Conservation (phyloP, 1,140 invertebrate species). For the Formica exsecta region DNA sequence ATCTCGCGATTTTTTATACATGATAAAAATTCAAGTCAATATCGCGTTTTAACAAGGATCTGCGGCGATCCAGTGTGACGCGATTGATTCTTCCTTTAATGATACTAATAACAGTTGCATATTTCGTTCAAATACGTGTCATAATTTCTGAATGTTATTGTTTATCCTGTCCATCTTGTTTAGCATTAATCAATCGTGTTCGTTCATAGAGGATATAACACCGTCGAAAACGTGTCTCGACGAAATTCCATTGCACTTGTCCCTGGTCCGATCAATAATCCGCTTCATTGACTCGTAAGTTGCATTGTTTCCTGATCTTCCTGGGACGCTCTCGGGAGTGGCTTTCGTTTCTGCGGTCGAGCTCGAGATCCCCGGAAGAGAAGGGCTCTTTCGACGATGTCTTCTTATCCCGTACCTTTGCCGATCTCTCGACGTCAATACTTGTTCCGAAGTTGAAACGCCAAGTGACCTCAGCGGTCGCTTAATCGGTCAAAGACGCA, state of each 20-base stretch:
- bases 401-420: constrained; percentile 44
- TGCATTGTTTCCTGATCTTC: constrained; percentile 55
- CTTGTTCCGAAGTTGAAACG: constrained; percentile 61
- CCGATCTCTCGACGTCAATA: constrained; percentile 60
- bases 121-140: background rate
- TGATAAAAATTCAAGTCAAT: constrained; percentile 17
- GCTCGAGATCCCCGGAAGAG: constrained; percentile 34
- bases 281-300: constrained; percentile 42
- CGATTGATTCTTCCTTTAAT: too few relatives aligned
- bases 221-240: background rate
- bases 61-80: background rate
- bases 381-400: constrained; percentile 60
- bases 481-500: constrained; percentile 63
- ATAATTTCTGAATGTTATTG: background rate
- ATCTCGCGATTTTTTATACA: background rate
- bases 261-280: constrained; percentile 8
- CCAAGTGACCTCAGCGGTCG: constrained; percentile 52
- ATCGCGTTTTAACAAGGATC: background rate
- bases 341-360: constrained; percentile 56
- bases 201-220: background rate
- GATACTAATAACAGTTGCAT: too few relatives aligned
- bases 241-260: background rate
- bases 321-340: constrained; percentile 30
- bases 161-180: background rate
- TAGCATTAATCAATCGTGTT: background rate